Evolutionary conservation across 2,888 invertebrate species (phyloP), one percentile per base, ranked within the genome.

Genomic region (Pterobdella sp.): DNA sequence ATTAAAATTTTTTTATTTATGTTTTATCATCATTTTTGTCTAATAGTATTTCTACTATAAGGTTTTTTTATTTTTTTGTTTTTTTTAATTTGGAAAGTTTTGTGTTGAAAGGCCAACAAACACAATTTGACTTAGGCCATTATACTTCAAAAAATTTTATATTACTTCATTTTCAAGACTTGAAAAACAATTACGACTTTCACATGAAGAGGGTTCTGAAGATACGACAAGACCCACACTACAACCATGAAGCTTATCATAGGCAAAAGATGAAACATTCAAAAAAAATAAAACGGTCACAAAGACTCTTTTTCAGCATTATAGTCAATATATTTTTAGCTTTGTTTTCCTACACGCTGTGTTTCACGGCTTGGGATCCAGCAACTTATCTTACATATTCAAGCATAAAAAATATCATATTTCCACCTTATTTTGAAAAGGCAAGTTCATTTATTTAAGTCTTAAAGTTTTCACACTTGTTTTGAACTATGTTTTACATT

Each of bases 131-230:
- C n/a, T n/a, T n/a, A n/a, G n/a, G n/a, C n/a, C n/a, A n/a, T n/a
- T n/a, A n/a, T n/a, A n/a, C n/a, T n/a, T n/a, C n/a, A n/a, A n/a
- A n/a, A n/a, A n/a, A n/a, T n/a, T n/a, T n/a, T n/a, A 49, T 18
- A 49, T 18, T 49, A 18, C 31, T 63, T 14, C 63, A 10, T 26
- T 7, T 10, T n/a, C 14, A 29, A 70, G 70, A 56, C 52, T 56
- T 70, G 14, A 70, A 42, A 22, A 42, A 70, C 34, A 26, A 70
- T 3, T 70, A 70, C 29, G 70, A 70, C 31, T 56, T 32, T n/a
- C 70, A 70, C n/a, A 49, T 18, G 56, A 70, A 35, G 42, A 49
- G 70, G 42, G 70, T 70, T 37, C 18, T 31, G 7, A 49, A 52
- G n/a, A n/a, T 56, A 14, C 35, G 70, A n/a, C 31, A 56, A 1